Conservation (phyloP, 2,888 invertebrate species). For the Apotomis capreana region DNA sequence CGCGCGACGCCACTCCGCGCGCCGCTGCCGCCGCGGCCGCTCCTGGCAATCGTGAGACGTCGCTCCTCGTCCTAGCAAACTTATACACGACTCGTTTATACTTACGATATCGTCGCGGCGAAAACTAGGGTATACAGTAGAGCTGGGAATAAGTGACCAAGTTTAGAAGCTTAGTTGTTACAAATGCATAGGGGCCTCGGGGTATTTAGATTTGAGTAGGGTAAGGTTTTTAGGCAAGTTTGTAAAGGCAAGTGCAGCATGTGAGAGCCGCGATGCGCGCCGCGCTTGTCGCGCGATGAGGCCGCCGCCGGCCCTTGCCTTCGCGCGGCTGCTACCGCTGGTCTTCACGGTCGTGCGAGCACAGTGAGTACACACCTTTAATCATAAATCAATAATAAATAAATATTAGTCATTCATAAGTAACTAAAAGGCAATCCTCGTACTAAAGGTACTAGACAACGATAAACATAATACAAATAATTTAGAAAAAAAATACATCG, state of each 20-base stretch:
- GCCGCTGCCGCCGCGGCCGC: conserved; percentile 67
- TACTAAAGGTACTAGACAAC: too few relatives aligned
- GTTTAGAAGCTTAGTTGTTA: background rate
- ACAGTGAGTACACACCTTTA: conserved; percentile 64
- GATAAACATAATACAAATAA: too few relatives aligned
- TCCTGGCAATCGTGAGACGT: conserved; percentile 57
- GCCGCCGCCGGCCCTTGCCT: conserved; percentile 51
- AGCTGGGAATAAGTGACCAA: background rate
- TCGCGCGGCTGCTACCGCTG: conserved; percentile 57
- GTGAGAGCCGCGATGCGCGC: conserved; percentile 75
- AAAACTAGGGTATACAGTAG: background rate
- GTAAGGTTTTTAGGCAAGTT: background rate
- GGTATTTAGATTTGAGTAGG: background rate
- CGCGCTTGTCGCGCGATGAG: conserved; percentile 50
- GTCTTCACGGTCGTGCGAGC: conserved; percentile 61
- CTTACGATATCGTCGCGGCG: conserved; percentile 1
- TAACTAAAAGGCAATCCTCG: too few relatives aligned
- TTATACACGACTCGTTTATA: conserved; percentile 19
- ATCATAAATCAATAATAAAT: background rate
- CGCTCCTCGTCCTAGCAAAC: conserved; percentile 29
- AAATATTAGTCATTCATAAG: too few relatives aligned
- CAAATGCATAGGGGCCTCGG: background rate
- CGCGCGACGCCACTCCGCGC: conserved; percentile 77
- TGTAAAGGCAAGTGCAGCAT: conserved; percentile 48
- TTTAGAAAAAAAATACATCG: too few relatives aligned